These are phyloP conservation scores for Idris sp. DNA, from an alignment of 1,140 invertebrate genomes.

Conservation along the genomic window DNA sequence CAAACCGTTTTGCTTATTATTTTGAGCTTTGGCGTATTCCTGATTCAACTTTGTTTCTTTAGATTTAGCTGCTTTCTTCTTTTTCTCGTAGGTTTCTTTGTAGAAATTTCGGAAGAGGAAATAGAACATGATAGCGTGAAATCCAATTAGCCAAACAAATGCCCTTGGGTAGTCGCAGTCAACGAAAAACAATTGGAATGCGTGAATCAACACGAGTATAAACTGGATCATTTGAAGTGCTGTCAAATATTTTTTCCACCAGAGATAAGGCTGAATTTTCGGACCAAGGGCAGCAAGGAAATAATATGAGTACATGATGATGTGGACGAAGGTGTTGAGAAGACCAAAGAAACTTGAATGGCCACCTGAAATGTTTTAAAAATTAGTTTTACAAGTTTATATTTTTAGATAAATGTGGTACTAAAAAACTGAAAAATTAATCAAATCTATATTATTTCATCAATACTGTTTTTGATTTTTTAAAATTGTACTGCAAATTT, in stretches of 20 bases:
- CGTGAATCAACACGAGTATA: conserved; percentile 87
- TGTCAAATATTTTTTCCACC: conserved; percentile 97
- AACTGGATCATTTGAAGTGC: conserved; percentile 92
- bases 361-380: conserved; percentile 79
- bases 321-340: conserved; percentile 93
- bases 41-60: conserved; percentile 59
- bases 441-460: too few relatives aligned
- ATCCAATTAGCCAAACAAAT: conserved; percentile 85
- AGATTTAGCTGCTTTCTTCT: conserved; percentile 11
- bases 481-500: too few relatives aligned
- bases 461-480: too few relatives aligned
- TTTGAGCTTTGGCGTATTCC: conserved; percentile 39
- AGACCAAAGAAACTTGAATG: conserved; percentile 89
- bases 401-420: too few relatives aligned
- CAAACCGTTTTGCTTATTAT: conserved; percentile 30
- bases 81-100: conserved; percentile 82
- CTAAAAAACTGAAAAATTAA: too few relatives aligned
- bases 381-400: too few relatives aligned
- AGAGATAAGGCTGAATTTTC: conserved; percentile 89
- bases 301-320: conserved; percentile 95
- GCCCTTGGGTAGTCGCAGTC: conserved; percentile 90
- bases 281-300: conserved; percentile 91
- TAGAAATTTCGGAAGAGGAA: conserved; percentile 89
- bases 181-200: conserved; percentile 90
- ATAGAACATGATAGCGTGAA: conserved; percentile 88